These are phyloP conservation scores for Cathartes aura DNA, from an alignment of 2,113 vertebrate species.

Conservation along the genomic window DNA sequence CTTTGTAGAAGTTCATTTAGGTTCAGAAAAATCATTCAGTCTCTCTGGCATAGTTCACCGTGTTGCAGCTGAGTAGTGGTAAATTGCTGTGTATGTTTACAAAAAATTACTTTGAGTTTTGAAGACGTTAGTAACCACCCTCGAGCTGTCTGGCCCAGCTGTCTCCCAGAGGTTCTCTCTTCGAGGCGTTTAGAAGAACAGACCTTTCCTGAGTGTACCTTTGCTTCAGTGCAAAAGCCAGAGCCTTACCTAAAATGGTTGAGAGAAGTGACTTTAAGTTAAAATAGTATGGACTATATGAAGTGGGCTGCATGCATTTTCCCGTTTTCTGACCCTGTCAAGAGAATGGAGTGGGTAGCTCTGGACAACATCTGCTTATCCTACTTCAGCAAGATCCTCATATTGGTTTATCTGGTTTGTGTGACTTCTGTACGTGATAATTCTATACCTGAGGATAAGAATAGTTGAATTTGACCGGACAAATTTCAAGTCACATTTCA, in stretches of 20 bases:
- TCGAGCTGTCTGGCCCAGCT: not conserved
- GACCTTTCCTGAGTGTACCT: not conserved
- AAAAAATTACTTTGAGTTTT: not conserved
- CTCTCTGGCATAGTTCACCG: not conserved
- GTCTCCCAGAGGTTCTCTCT: not conserved
- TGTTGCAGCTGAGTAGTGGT: not conserved
- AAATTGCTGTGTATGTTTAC: not conserved
- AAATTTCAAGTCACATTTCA: not conserved
- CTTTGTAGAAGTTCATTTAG: not conserved
- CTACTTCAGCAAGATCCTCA: not conserved
- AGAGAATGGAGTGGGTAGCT: not conserved
- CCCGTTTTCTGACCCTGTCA: not conserved
- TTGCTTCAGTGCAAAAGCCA: not conserved
- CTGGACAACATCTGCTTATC: not conserved
- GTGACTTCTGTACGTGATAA: not conserved
- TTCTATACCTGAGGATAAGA: not conserved
- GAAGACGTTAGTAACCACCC: not conserved
- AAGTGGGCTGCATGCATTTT: not conserved
- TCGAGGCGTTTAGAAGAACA: not conserved
- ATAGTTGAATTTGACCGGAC: not conserved
- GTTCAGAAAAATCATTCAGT: not conserved
- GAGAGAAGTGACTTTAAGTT: not conserved
- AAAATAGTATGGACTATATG: not conserved
- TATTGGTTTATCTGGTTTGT: not conserved
- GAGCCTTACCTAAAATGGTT: not conserved